Conservation (phyloP, 2,113 vertebrate genomes). For the Amblyornis subalaris region DNA sequence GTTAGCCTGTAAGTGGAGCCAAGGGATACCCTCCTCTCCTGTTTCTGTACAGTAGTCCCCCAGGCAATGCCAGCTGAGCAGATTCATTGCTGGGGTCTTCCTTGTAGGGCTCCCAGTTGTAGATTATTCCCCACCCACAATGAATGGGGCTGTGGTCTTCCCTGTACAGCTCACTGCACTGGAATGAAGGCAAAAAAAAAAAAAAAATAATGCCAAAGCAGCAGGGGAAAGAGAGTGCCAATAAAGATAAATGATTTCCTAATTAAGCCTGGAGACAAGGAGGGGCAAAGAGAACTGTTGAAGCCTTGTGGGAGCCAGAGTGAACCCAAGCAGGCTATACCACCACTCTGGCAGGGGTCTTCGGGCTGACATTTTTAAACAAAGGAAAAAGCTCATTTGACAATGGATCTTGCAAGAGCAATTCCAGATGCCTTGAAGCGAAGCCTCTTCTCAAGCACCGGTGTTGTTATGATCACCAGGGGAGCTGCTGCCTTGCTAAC, state of each 20-base stretch:
- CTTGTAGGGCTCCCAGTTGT: slow-evolving; percentile 41
- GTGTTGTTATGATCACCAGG: slow-evolving; percentile 61
- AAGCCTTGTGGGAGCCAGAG: slow-evolving; percentile 62
- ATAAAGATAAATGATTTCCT: slow-evolving; percentile 67
- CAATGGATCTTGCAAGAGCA: slow-evolving; percentile 65
- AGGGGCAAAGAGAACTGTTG: slow-evolving; percentile 47
- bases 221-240: slow-evolving; percentile 60
- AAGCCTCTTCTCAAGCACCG: slow-evolving; percentile 51
- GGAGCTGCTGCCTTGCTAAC: slow-evolving; percentile 44
- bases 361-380: slow-evolving; percentile 66
- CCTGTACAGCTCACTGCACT: slow-evolving; percentile 54
- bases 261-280: slow-evolving; percentile 67
- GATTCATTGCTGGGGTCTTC: slow-evolving; percentile 57
- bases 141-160: slow-evolving; percentile 66
- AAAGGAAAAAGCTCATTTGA: slow-evolving; percentile 61
- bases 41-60: slow-evolving; percentile 19
- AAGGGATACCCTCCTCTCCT: slow-evolving; percentile 37
- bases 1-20: slow-evolving; percentile 53
- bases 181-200: slow-evolving; percentile 52
- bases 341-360: slow-evolving; percentile 66
- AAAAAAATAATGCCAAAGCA: slow-evolving; percentile 41
- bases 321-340: slow-evolving; percentile 57
- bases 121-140: slow-evolving; percentile 61
- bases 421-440: slow-evolving; percentile 60
- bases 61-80: not conserved